These are phyloP conservation scores for Drosophila cognata DNA, from an alignment of 2,888 invertebrate genomes.

Conservation along the genomic window DNA sequence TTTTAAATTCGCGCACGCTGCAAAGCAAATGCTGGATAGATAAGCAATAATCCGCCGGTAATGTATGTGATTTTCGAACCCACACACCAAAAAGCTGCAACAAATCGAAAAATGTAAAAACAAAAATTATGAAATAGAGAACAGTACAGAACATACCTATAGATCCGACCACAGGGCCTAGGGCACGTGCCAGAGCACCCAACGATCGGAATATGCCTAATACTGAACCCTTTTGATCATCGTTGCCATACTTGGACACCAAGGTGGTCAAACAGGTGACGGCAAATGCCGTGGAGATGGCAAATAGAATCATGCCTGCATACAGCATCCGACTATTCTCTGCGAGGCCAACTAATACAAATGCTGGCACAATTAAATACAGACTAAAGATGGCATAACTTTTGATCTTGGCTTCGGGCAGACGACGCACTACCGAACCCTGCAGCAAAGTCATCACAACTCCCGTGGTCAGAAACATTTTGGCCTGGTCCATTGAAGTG, in stretches of 20 bases:
- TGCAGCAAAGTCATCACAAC: constrained; percentile 95
- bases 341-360: constrained; percentile 93
- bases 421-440: constrained; percentile 93
- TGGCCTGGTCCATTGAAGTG: constrained; percentile 98
- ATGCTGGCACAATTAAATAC: constrained; percentile 93
- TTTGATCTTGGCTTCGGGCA: constrained; percentile 90
- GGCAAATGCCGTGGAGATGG: constrained; percentile 95
- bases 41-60: constrained; percentile 90
- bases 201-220: constrained; percentile 97
- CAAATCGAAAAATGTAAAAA: constrained; percentile 22
- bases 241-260: constrained; percentile 93
- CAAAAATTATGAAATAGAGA: background rate
- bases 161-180: constrained; percentile 95
- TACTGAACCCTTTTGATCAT: constrained; percentile 94
- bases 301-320: constrained; percentile 93
- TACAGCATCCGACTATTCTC: constrained; percentile 88
- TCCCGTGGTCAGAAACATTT: constrained; percentile 97
- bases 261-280: constrained; percentile 97
- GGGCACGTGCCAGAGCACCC: constrained; percentile 96
- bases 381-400: constrained; percentile 91
- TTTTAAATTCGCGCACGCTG: constrained; percentile 81
- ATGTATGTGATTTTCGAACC: constrained; percentile 94
- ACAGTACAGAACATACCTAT: constrained; percentile 86
- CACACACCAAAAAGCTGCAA: constrained; percentile 94
- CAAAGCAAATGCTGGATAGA: constrained; percentile 91